A percentile compares a stretch with the other conserved stretches of the same genome.
phyloP scores from a whole-genome alignment of 1,140 invertebrate species.

The Maconellicoccus hirsutus region DNA sequence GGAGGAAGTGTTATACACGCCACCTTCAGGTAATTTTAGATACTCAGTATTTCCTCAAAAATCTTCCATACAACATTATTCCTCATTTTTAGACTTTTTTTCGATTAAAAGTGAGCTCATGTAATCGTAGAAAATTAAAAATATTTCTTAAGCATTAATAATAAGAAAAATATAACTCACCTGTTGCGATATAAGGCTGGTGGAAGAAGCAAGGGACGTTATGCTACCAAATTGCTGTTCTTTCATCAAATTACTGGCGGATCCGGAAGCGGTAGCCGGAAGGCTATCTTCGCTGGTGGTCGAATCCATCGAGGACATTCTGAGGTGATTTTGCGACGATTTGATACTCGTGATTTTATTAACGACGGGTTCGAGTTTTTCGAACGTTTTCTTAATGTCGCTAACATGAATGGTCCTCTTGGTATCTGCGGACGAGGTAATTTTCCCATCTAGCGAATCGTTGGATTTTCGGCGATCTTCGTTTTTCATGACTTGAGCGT shows the following conservation, averaged over 20 bases:
- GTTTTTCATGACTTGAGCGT: slow-evolving; percentile 1
- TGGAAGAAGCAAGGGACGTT: slow-evolving; percentile 48
- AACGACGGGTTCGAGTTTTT: slow-evolving; percentile 37
- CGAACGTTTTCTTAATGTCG: slow-evolving; percentile 49
- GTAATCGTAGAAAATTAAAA: too few species aligned
- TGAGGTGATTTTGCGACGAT: slow-evolving; percentile 31
- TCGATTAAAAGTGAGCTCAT: too few species aligned
- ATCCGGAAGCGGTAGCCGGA: slow-evolving; percentile 35
- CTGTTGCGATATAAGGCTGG: slow-evolving; percentile 50
- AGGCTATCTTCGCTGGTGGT: slow-evolving; percentile 40
- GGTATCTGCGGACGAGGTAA: background rate
- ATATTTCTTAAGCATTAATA: background rate
- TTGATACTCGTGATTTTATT: slow-evolving; percentile 16
- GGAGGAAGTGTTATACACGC: too few species aligned
- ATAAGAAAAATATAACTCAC: slow-evolving; percentile 30
- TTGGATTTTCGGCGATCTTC: background rate
- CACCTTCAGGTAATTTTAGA: too few species aligned
- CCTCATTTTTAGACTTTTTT: too few species aligned
- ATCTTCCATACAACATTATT: too few species aligned
- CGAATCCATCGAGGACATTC: slow-evolving; percentile 40
- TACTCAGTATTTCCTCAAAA: too few species aligned
- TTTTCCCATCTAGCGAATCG: background rate
- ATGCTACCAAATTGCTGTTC: slow-evolving; percentile 50
- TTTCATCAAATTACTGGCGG: slow-evolving; percentile 35
- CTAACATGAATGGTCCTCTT: slow-evolving; percentile 39